A percentile compares a stretch with the other conserved stretches of the same genome.
Conservation (phyloP, 2,888 invertebrate species). For the Lissonota sp. region DNA sequence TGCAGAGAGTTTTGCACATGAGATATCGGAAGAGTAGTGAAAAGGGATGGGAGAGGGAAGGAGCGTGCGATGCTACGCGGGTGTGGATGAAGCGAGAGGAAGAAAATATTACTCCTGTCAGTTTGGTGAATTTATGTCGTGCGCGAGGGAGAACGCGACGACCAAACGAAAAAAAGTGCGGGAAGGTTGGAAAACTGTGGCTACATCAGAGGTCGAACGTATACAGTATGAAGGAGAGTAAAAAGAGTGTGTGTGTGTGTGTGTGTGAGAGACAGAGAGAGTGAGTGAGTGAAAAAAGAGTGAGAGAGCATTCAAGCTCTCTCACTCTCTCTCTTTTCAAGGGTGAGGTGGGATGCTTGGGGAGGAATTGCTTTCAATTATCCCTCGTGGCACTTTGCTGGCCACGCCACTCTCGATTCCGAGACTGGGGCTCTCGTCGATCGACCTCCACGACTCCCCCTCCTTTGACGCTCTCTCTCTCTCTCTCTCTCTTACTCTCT, state of each 20-base stretch:
- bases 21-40: conserved; percentile 18
- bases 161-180: conserved; percentile 59
- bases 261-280: background rate
- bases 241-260: too few species aligned
- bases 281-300: conserved; percentile 5
- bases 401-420: conserved; percentile 67
- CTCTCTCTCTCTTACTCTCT: background rate
- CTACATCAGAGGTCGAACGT: conserved; percentile 41
- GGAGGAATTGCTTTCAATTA: conserved; percentile 69
- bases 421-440: conserved; percentile 48
- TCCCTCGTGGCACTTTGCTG: conserved; percentile 67
- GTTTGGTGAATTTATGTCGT: conserved; percentile 65
- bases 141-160: conserved; percentile 28
- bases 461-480: background rate
- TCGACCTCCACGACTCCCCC: conserved; percentile 41
- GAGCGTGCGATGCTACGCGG: background rate
- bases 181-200: conserved; percentile 42
- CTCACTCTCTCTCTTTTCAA: too few species aligned
- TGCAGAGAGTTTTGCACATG: conserved; percentile 18
- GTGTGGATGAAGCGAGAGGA: conserved; percentile 50
- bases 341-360: conserved; percentile 29
- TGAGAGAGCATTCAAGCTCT: too few species aligned
- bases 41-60: background rate
- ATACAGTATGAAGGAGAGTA: conserved; percentile 37
- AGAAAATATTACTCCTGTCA: conserved; percentile 65